Conservation (phyloP, 2,113 vertebrate genomes). For the Albula goreensis region DNA sequence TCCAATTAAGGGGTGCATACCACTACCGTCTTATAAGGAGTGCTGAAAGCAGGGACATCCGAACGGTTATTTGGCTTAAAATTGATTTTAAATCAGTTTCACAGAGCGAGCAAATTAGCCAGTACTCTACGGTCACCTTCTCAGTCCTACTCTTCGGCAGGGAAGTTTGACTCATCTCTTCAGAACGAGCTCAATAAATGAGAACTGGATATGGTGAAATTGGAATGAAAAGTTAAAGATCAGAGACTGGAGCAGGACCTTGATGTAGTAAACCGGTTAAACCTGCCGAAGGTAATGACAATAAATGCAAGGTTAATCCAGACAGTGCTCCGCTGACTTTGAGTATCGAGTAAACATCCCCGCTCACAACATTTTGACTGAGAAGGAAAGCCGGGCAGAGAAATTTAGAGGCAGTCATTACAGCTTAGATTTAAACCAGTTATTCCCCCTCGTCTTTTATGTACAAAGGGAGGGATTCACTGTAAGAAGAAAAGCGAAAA, state of each 20-base stretch:
- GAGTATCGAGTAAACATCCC: not conserved
- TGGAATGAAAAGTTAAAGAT: not conserved
- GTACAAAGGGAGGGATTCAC: not conserved
- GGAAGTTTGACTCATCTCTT: not conserved
- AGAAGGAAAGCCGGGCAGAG: not conserved
- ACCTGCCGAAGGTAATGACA: not conserved
- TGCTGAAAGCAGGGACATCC: not conserved
- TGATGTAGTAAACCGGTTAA: not conserved
- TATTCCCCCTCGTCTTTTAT: not conserved
- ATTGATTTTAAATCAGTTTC: not conserved
- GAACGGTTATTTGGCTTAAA: not conserved
- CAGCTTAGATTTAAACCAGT: not conserved
- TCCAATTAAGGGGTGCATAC: not conserved
- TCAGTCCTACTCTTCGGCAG: not conserved
- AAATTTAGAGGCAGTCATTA: not conserved
- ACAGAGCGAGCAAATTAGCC: not conserved
- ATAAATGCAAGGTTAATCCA: not conserved
- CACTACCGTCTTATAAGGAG: not conserved
- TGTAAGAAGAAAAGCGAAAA: not conserved
- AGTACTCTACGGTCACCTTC: not conserved
- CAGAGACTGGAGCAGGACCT: not conserved
- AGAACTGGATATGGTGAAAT: not conserved
- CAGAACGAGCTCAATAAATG: not conserved
- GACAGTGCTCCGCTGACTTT: not conserved
- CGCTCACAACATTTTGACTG: not conserved